A percentile compares a stretch with the other conserved stretches of the same genome.
These are phyloP conservation scores for Propithecus deckenii DNA, from an alignment of 2,797 vertebrate genomes.

Conservation along the genomic window DNA sequence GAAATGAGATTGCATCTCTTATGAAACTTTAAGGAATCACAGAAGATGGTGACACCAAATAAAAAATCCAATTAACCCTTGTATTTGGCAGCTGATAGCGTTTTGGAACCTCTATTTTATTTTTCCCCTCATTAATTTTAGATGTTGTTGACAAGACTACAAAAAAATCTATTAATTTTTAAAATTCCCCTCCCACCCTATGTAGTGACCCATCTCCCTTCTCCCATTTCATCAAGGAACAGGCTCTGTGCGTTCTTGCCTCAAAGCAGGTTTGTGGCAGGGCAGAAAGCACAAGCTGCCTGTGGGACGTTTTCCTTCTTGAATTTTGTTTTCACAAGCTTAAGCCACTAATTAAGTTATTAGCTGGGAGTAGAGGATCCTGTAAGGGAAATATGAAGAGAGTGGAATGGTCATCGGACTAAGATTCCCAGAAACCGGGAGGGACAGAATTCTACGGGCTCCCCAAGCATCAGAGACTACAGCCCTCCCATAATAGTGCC, in stretches of 20 bases:
- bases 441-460: background rate
- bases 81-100: background rate
- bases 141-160: background rate
- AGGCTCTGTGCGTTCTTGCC: background rate
- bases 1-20: background rate
- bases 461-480: background rate
- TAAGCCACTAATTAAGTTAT: background rate
- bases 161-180: background rate
- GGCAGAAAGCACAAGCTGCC: background rate
- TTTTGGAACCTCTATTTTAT: conserved; percentile 33
- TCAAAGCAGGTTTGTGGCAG: background rate
- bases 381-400: conserved; percentile 26
- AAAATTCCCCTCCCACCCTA: background rate
- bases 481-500: background rate
- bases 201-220: background rate
- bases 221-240: background rate
- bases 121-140: conserved; percentile 24
- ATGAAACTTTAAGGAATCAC: background rate
- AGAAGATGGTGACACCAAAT: conserved; percentile 11
- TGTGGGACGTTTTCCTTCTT: background rate
- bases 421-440: background rate
- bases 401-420: background rate
- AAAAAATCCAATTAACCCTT: conserved; percentile 45
- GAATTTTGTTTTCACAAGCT: background rate
- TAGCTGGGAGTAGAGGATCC: background rate